Base-by-base conservation (phyloP, 2,888 invertebrate species). In the Lithophane leautieri region DNA sequence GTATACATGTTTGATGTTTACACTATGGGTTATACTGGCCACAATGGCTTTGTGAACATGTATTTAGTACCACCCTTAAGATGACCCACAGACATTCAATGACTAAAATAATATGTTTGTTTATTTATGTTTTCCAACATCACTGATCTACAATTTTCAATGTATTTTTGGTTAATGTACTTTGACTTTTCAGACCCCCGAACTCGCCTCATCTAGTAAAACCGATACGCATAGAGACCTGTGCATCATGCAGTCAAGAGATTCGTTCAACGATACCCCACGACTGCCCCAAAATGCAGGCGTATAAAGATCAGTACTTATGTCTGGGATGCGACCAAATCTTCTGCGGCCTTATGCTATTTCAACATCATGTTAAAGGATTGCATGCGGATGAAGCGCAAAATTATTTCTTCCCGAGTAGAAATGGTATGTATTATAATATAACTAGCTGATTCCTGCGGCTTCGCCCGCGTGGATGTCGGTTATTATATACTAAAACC, bases 341-440 rank as follows among this genome's bases (percentile, higher is more conserved):
- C 0, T 94, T 92, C 56, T 40, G 54, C 0, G 90, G 82, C 7
- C 67, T 93, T 0, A 80, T 86, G 0, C 25, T 87, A 4, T 95
- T 93, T 71, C 91, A 94, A 54, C 58, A 87, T 0, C 95, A 96
- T 70, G 89, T 95, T 0, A 83, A 90, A 0, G 88, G 85, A 0
- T 42, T 84, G 3, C 95, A 96, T 70, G 82, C 87, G 0, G 89
- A 92, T 0, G 86, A 82, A 0, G 83, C 91, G 0, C 92, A 93
- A 56, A 92, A 89, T 34, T 86, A 93, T 86, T 94, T 93, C 84
- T 95, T 96, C 34, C 90, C 94, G 0, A 76, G 12, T 22, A 71
- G 69, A 40, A 40, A 44, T 22, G 88, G 87, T 87, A 74, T 34
- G 78, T 50, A 50, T 34, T 34, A 6, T 34, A 34, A 34, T 34